Evolutionary conservation across 2,797 vertebrate genomes (phyloP).

Genomic region (Sebastes goodei): DNA sequence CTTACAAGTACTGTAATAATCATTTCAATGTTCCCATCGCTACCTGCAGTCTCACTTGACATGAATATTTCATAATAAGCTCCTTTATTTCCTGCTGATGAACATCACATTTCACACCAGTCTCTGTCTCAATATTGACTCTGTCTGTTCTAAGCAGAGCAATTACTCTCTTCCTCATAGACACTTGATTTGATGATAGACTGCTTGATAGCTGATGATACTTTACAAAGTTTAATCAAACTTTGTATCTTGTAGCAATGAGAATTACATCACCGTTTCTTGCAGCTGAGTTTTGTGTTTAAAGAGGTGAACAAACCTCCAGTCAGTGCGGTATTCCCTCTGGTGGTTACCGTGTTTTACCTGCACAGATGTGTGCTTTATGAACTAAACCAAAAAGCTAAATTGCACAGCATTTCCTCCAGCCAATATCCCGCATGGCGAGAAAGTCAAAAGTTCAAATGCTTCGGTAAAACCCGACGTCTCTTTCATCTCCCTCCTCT

Average conservation of each 20-base stretch:
- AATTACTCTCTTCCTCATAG: not conserved
- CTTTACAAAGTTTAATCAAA: not conserved
- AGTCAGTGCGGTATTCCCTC: not conserved
- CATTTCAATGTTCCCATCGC: not conserved
- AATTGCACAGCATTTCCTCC: not conserved
- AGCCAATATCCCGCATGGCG: not conserved
- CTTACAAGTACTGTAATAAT: not conserved
- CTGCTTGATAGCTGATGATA: not conserved
- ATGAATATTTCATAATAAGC: not conserved
- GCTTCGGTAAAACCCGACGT: not conserved
- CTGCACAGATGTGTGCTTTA: not conserved
- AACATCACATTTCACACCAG: not conserved
- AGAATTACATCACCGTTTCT: not conserved
- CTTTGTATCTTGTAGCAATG: not conserved
- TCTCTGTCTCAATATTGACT: not conserved
- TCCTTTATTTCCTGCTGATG: not conserved
- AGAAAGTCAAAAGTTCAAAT: conserved; percentile 37
- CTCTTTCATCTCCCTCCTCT: conserved; percentile 36
- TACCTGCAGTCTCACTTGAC: not conserved
- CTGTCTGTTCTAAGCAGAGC: not conserved
- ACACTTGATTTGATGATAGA: not conserved
- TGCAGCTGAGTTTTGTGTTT: not conserved
- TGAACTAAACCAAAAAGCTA: not conserved
- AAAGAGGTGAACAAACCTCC: not conserved
- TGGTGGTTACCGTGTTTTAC: not conserved